These are phyloP conservation scores for Diloba caeruleocephala DNA, from an alignment of 2,888 invertebrate species.

Conservation along the genomic window DNA sequence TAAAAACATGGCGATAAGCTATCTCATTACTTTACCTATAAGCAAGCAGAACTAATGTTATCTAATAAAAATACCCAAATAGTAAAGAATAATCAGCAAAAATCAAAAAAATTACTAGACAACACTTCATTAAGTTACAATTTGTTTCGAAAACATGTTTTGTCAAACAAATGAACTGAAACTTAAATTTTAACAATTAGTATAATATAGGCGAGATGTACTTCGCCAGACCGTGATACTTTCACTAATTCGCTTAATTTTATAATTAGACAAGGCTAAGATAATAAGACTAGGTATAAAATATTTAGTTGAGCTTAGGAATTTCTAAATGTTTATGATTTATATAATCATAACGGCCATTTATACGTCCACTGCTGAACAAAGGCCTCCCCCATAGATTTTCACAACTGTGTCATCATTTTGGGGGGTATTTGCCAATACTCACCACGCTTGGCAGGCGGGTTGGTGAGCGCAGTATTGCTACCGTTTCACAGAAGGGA, in stretches of 20 bases:
- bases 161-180: conserved; percentile 18
- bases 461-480: no score
- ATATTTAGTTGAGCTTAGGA: background rate
- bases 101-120: background rate
- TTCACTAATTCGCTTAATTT: conserved; percentile 30
- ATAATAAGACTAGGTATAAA: conserved; percentile 11
- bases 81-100: background rate
- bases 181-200: conserved; percentile 25
- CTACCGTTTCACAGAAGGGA: no score
- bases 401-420: no score
- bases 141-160: conserved; percentile 19
- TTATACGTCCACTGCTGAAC: no score
- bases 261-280: conserved; percentile 16
- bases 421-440: no score
- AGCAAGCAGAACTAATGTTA: no score
- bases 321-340: conserved; percentile 1
- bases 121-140: background rate
- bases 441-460: no score
- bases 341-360: background rate
- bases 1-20: no score
- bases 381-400: no score
- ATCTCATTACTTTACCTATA: no score
- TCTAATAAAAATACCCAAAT: no score
- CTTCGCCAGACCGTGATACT: conserved; percentile 43
- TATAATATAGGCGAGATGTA: conserved; percentile 10